phyloP scores from a whole-genome alignment of 2,797 vertebrate species.

The Cuniculus paca region DNA sequence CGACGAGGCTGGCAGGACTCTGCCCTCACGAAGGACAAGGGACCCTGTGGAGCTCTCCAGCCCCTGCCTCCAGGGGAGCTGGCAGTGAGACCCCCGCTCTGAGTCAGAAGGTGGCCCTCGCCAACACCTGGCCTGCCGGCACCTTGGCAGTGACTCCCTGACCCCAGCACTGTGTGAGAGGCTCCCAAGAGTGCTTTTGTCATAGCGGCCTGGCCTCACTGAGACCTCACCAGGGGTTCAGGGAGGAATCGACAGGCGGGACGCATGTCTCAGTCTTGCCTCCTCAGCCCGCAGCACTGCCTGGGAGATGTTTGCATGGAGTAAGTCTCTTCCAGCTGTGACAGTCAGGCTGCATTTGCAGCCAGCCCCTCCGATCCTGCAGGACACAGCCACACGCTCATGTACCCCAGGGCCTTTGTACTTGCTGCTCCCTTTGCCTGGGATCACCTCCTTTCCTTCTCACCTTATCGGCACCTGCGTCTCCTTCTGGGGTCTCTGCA shows the following conservation, averaged over 20 bases:
- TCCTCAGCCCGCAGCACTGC: not conserved
- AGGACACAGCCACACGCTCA: not conserved
- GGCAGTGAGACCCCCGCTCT: no score
- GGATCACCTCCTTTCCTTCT: not conserved
- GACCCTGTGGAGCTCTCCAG: not conserved
- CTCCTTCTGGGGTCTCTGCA: not conserved
- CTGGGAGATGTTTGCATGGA: not conserved
- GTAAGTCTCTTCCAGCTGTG: not conserved
- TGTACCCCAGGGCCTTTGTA: not conserved
- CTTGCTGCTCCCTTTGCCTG: no score
- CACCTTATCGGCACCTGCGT: accelerated
- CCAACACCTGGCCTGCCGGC: no score
- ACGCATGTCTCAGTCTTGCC: accelerated
- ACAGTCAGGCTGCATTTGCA: no score
- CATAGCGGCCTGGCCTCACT: no score
- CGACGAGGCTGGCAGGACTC: not conserved
- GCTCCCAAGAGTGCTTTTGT: not conserved
- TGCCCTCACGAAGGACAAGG: not conserved
- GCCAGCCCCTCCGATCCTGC: not conserved
- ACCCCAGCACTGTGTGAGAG: not conserved
- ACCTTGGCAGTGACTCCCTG: not conserved
- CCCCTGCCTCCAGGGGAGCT: no score
- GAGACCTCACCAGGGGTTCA: accelerated
- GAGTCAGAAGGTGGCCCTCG: not conserved
- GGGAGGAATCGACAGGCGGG: not conserved